Conservation (phyloP, 2,888 invertebrate genomes). For the Drosophila eohydei region DNA sequence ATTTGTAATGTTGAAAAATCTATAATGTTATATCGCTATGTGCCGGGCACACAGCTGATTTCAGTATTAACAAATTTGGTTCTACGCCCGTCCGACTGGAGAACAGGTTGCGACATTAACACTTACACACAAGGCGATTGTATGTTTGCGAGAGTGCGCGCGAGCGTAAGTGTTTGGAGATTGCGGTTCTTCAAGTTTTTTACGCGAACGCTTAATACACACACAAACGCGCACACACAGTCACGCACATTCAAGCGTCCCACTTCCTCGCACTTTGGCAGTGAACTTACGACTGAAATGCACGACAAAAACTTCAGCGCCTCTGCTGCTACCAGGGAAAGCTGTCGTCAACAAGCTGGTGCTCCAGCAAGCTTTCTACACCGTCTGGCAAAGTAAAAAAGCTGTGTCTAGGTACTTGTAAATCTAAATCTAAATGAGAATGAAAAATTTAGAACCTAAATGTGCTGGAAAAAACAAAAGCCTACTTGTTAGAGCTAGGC, state of each 20-base stretch:
- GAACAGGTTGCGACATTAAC: constrained; percentile 68
- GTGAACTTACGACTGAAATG: constrained; percentile 71
- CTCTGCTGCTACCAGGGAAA: constrained; percentile 32
- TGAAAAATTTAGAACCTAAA: neutral
- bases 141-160: constrained; percentile 24
- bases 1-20: constrained; percentile 57
- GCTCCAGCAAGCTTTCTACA: constrained; percentile 67
- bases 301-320: constrained; percentile 27
- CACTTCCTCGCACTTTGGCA: constrained; percentile 74
- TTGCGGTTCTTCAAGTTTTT: constrained; percentile 37
- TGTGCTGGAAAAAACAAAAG: neutral
- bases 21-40: constrained; percentile 48
- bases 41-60: constrained; percentile 58
- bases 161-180: constrained; percentile 6
- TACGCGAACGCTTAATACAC: constrained; percentile 37
- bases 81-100: constrained; percentile 29
- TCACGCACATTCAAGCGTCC: constrained; percentile 11
- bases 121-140: constrained; percentile 19
- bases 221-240: constrained; percentile 20
- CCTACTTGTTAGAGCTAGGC: neutral
- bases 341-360: constrained; percentile 32
- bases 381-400: neutral
- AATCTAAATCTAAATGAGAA: neutral
- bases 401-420: neutral
- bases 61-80: constrained; percentile 19